A percentile compares a stretch with the other conserved stretches of the same genome.
Evolutionary conservation across 1,140 invertebrate genomes (phyloP).

Genomic region (Hycleus cichorii): DNA sequence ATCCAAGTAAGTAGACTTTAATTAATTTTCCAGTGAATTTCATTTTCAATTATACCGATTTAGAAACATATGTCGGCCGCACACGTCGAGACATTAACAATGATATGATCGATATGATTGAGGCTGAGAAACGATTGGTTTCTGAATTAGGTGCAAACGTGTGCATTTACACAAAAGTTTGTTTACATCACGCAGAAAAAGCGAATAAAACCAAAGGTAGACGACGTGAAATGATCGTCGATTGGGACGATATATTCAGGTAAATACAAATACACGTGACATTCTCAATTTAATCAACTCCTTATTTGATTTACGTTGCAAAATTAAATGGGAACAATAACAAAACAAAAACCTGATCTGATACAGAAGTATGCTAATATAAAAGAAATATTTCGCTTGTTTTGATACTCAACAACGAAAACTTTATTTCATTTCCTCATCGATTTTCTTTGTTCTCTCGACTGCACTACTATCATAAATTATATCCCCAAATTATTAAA

Average conservation of each 20-base stretch:
- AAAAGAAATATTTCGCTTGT: too few relatives aligned
- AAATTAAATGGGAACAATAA: too few relatives aligned
- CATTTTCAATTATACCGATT: too few relatives aligned
- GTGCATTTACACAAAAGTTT: conserved; percentile 64
- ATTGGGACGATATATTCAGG: conserved; percentile 63
- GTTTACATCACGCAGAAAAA: conserved; percentile 55
- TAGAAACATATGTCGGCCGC: conserved; percentile 51
- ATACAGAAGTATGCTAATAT: too few relatives aligned
- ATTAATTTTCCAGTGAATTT: not conserved
- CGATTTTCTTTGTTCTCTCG: conserved; percentile 13
- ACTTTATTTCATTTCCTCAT: conserved; percentile 6
- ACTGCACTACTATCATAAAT: conserved; percentile 6
- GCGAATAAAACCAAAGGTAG: conserved; percentile 40
- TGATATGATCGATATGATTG: conserved; percentile 51
- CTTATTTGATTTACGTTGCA: too few relatives aligned
- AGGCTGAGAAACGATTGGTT: conserved; percentile 62
- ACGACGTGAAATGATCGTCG: conserved; percentile 38
- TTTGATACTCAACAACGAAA: conserved; percentile 1
- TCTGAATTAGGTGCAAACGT: conserved; percentile 59
- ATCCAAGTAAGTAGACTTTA: conserved; percentile 60
- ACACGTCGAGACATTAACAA: conserved; percentile 40
- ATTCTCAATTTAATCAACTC: too few relatives aligned
- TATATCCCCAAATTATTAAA: not conserved
- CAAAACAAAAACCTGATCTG: too few relatives aligned
- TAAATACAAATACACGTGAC: conserved; percentile 34